These are phyloP conservation scores for Neoscelio sp. DNA, from an alignment of 2,888 invertebrate genomes.

Conservation along the genomic window DNA sequence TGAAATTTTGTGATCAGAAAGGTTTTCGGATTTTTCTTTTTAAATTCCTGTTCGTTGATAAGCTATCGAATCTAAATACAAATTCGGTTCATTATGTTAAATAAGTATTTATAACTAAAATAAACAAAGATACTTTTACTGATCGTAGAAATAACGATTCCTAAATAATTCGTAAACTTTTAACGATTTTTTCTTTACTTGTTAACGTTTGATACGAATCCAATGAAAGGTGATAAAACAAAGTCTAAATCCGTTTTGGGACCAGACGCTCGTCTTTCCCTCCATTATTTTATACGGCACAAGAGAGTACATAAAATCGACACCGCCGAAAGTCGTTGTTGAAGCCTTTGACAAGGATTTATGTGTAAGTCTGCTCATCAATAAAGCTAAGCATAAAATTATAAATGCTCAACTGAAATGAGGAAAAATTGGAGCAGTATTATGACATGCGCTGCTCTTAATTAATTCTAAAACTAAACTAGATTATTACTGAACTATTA, in stretches of 20 bases:
- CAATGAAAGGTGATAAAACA: conserved; percentile 78
- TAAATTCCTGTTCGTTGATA: conserved; percentile 12
- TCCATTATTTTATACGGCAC: conserved; percentile 82
- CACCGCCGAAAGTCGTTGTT: conserved; percentile 82
- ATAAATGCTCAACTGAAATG: neutral
- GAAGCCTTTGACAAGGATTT: conserved; percentile 84
- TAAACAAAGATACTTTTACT: too few species aligned
- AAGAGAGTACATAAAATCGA: conserved; percentile 78
- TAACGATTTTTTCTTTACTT: too few species aligned
- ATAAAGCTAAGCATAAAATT: conserved; percentile 45
- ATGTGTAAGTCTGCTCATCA: conserved; percentile 77
- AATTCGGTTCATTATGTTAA: too few species aligned
- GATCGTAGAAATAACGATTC: too few species aligned
- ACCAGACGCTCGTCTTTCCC: conserved; percentile 84
- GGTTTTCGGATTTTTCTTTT: too few species aligned
- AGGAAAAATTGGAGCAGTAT: neutral
- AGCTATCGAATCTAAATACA: too few species aligned
- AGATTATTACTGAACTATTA: conserved; percentile 41
- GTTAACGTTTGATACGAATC: conserved; percentile 7
- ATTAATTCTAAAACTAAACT: neutral
- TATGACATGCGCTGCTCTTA: conserved; percentile 1
- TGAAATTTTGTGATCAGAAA: neutral
- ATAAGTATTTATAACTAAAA: too few species aligned
- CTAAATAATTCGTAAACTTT: too few species aligned
- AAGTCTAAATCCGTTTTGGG: conserved; percentile 86